Evolutionary conservation across 2,797 vertebrate genomes (phyloP).

Genomic region (Gephyroberyx darwinii): DNA sequence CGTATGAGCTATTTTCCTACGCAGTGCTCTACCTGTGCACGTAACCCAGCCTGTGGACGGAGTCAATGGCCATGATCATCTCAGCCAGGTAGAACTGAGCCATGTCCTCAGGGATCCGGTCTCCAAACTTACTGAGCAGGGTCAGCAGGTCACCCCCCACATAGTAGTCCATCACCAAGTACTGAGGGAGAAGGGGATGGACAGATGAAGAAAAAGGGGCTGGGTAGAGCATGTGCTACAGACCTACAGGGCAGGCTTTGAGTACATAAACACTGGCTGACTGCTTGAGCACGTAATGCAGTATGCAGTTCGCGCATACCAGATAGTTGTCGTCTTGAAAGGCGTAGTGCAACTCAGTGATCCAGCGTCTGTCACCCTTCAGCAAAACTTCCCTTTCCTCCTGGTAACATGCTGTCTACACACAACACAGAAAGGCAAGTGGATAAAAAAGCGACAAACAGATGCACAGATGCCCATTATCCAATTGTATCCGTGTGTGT

Average conservation of each 20-base stretch:
- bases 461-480: background rate
- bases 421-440: slow-evolving; percentile 8
- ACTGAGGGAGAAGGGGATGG: slow-evolving; percentile 68
- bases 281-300: fast-evolving
- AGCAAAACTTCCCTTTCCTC: slow-evolving; percentile 89
- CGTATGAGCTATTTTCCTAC: no score
- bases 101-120: slow-evolving; percentile 86
- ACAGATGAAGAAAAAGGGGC: background rate
- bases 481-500: background rate
- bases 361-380: slow-evolving; percentile 87
- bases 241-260: background rate
- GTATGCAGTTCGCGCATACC: slow-evolving; percentile 67
- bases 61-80: slow-evolving; percentile 88
- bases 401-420: slow-evolving; percentile 87
- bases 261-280: background rate
- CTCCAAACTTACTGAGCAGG: slow-evolving; percentile 89
- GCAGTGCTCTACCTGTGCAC: slow-evolving; percentile 81
- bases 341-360: slow-evolving; percentile 90
- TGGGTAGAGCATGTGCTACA: background rate
- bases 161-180: slow-evolving; percentile 91
- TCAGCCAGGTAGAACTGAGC: slow-evolving; percentile 90
- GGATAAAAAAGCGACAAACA: background rate
- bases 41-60: slow-evolving; percentile 87
- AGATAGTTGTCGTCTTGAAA: slow-evolving; percentile 91
- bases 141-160: slow-evolving; percentile 89